Base-by-base conservation (phyloP, 2,113 vertebrate species). In the Chaetura pelagica region DNA sequence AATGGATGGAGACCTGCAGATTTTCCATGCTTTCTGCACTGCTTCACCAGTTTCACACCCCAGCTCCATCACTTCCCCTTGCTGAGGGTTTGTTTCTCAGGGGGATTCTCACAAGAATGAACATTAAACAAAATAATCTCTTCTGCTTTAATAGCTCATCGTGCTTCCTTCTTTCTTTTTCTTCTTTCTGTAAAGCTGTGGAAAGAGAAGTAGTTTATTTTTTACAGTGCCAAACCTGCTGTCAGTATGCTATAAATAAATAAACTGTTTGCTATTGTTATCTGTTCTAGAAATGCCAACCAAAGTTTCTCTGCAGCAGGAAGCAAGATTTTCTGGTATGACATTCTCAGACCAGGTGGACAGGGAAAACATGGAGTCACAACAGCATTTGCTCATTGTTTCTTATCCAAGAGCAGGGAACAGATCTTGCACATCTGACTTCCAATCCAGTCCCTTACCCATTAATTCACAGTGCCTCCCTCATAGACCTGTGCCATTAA, bases 161-260 rank as follows among this genome's bases (percentile, higher is more conserved):
- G 42, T 76, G n/a, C 67, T 73, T 79, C 35, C n/a, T 75, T 27
- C 40, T 86, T 87, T 59, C 34, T 55, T 84, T 38, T 61, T 51
- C 34, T 55, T 84, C 52, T 66, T 16, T 62, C 7, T 15, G 35
- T 12, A 52, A 84, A 30, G 7, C 48, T 84, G 26, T 64, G 66
- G 82, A 77, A 85, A 38, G 74, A 93, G 59, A 72, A 82, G 59
- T 78, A 6, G 19, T 59, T 94, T 57, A 12, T 84, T 94, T 95
- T 87, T 81, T 86, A 51, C 34, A 1, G 17, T 59, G 67, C 82
- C 51, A 83, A 71, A 62, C 75, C 51, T 85, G 30, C 87, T 94
- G 69, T 95, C 44, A 72, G 30, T 89, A 27, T 2, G 2, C 46
- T 63, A 8, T 92, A 72, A 95, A 85, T 79, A 79, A 91, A 20